Evolutionary conservation across 2,113 vertebrate genomes (phyloP).

Genomic region (Campylorhamphus procurvoides): DNA sequence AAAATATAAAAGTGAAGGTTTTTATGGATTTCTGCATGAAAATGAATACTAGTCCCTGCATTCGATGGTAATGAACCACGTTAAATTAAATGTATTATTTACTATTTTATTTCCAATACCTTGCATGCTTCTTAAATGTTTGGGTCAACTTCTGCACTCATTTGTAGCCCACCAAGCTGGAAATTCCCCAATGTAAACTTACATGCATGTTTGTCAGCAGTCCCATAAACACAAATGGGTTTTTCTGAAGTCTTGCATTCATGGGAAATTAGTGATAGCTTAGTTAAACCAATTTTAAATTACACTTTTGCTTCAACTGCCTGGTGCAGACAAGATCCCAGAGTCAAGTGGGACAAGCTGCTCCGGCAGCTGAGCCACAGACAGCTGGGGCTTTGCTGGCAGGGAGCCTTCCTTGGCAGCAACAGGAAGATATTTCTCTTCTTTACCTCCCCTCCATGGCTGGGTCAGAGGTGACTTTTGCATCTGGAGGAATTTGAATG

Average conservation of each 20-base stretch:
- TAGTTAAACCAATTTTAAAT: not conserved
- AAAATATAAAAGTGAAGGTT: not conserved
- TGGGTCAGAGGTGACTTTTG: conserved; percentile 18
- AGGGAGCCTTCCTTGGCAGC: not conserved
- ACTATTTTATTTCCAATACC: not conserved
- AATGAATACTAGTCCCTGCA: not conserved
- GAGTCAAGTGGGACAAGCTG: not conserved
- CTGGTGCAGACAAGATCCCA: not conserved
- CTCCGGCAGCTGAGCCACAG: not conserved
- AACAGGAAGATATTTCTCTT: not conserved
- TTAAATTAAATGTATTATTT: not conserved
- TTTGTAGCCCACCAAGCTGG: not conserved
- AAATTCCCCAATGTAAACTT: not conserved
- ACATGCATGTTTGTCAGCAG: not conserved
- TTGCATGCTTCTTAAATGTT: not conserved
- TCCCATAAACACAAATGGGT: not conserved
- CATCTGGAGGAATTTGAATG: not conserved
- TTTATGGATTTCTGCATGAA: not conserved
- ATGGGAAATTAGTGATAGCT: not conserved
- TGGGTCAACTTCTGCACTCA: not conserved
- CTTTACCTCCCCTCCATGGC: not conserved
- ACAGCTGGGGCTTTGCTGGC: conserved; percentile 8
- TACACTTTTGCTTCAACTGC: not conserved
- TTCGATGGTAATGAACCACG: not conserved
- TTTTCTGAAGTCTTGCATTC: not conserved